Percentiles rank a stretch among this genome's conserved stretches.
These are phyloP conservation scores for Isoperla grammatica DNA, from an alignment of 2,888 invertebrate species.

Conservation along the genomic window DNA sequence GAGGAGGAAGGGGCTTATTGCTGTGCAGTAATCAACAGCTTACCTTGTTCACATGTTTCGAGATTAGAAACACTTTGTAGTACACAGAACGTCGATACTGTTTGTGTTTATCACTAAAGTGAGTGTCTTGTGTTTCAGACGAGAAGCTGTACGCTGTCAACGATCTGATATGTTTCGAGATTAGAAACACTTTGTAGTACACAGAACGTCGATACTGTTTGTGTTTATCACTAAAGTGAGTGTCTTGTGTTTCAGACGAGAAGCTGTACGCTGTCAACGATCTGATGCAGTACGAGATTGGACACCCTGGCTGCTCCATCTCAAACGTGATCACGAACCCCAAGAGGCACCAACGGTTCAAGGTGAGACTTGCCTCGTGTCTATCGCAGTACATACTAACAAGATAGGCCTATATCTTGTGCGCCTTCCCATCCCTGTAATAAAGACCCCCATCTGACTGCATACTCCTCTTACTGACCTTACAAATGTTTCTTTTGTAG, in stretches of 20 bases:
- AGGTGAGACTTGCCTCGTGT: constrained; percentile 43
- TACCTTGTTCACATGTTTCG: too few species aligned
- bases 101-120: too few species aligned
- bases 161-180: constrained; percentile 76
- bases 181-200: constrained; percentile 62
- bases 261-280: constrained; percentile 67
- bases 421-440: neutral
- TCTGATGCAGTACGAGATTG: constrained; percentile 67
- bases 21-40: too few species aligned
- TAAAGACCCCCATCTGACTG: too few species aligned
- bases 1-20: too few species aligned
- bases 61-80: constrained; percentile 61
- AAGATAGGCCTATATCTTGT: neutral
- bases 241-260: constrained; percentile 57
- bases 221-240: too few species aligned
- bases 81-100: constrained; percentile 59
- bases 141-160: constrained; percentile 68
- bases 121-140: constrained; percentile 51
- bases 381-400: too few species aligned
- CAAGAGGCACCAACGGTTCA: constrained; percentile 67
- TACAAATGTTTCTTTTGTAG: too few species aligned
- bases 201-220: constrained; percentile 53
- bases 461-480: too few species aligned
- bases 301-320: constrained; percentile 66
- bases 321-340: constrained; percentile 67